Base-by-base conservation (phyloP, 2,113 vertebrate genomes). In the Chauna torquata region DNA sequence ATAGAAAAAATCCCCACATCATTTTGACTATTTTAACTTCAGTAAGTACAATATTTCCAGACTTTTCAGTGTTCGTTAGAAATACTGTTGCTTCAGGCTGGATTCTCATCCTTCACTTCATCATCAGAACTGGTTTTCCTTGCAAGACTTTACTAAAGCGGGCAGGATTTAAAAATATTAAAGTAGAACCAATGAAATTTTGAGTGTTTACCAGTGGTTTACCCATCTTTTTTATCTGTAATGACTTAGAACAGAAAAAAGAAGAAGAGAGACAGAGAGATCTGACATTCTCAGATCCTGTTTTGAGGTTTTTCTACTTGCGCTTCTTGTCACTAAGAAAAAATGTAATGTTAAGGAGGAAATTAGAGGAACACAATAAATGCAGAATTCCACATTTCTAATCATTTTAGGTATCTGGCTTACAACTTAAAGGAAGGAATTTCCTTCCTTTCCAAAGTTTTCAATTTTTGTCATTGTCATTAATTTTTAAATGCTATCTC, bases 1-100 rank as follows among this genome's bases (percentile, higher is more conserved):
- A 24, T 38, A 57, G 11, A 49, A 79, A 68, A 75, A 6, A 45
- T 7, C 6, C 4, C 27, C n/a, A 27, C 0, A 1, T 11, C 1
- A n/a, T 64, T 91, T 86, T 92, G 8, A 45, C 40, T 81, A 78
- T 71, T 88, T 66, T n/a, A 62, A 38, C 23, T 45, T 58, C 24
- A 55, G 2, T 18, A 75, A 81, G n/a, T 66, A 70, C 28, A 76
- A 8, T 69, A 69, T 81, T 74, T 83, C 20, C 49, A 74, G 58
- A 94, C 16, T 38, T 71, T 62, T 28, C 36, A 11, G 3, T 40
- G 20, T 62, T 86, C 55, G 61, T 69, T 86, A 45, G 49, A 94
- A 69, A 12, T n/a, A 38, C 5, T 82, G 90, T n/a, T 85, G 18
- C 8, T 86, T 92, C 34, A 82, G 8, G 58, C 11, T 28, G 4